Evolutionary conservation across 2,113 vertebrate genomes (phyloP).

Genomic region (Marmota flaviventris): DNA sequence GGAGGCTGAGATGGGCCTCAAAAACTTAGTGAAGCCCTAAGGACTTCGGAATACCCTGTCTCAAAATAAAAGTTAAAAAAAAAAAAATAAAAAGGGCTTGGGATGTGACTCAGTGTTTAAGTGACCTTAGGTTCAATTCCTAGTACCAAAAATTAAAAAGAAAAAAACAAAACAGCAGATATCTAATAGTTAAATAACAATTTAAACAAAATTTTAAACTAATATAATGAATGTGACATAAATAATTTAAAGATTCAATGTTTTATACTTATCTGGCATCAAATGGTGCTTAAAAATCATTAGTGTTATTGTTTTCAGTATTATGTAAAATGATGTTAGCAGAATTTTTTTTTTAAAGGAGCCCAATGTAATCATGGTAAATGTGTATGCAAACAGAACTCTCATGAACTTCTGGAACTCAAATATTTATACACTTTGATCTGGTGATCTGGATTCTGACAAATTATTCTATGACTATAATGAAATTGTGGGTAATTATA

Average conservation of each 20-base stretch:
- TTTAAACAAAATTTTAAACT: background rate
- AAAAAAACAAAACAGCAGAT: too few relatives aligned
- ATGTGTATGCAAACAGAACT: background rate
- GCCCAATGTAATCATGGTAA: background rate
- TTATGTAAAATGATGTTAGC: background rate
- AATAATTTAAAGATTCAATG: background rate
- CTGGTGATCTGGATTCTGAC: background rate
- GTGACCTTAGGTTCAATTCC: too few relatives aligned
- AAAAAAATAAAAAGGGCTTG: too few relatives aligned
- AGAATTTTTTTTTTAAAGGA: background rate
- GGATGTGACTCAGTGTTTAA: too few relatives aligned
- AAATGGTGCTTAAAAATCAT: background rate
- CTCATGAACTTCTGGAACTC: background rate
- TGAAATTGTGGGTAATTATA: background rate
- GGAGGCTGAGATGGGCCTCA: too few relatives aligned
- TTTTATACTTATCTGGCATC: background rate
- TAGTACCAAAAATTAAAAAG: too few relatives aligned
- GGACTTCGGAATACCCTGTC: too few relatives aligned
- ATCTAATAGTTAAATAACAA: background rate
- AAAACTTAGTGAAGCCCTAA: too few relatives aligned
- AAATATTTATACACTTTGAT: conserved; percentile 26
- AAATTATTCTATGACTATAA: conserved; percentile 13
- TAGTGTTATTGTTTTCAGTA: background rate
- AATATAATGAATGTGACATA: background rate
- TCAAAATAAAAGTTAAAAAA: too few relatives aligned